A percentile compares a stretch with the other conserved stretches of the same genome.
Conservation (phyloP, 2,797 vertebrate species). For the Parambassis ranga region DNA sequence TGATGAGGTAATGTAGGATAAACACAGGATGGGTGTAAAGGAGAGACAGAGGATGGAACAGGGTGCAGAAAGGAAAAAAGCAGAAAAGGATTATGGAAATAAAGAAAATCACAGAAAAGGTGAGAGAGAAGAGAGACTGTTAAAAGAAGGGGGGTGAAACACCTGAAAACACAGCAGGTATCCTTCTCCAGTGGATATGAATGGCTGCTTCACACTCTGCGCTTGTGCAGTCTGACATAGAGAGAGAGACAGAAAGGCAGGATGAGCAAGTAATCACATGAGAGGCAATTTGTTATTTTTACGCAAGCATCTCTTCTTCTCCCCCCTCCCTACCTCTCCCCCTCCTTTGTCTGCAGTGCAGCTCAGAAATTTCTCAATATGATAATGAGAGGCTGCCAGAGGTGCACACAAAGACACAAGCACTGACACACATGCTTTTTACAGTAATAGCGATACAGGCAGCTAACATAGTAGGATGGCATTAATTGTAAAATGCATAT, state of each 20-base stretch:
- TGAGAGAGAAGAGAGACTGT: neutral
- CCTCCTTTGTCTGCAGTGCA: slow-evolving; percentile 69
- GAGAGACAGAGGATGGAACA: neutral
- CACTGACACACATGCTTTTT: slow-evolving; percentile 1
- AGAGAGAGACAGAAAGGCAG: slow-evolving; percentile 21
- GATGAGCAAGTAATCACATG: slow-evolving; percentile 70
- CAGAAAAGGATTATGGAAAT: neutral
- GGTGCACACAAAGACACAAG: slow-evolving; percentile 19
- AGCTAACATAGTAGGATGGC: neutral
- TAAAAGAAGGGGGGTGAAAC: slow-evolving; percentile 42
- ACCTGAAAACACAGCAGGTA: slow-evolving; percentile 61
- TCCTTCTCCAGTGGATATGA: slow-evolving; percentile 54
- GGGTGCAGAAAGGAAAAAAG: neutral
- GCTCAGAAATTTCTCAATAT: slow-evolving; percentile 70
- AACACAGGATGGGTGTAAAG: neutral
- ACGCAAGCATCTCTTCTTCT: slow-evolving; percentile 51
- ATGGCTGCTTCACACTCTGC: slow-evolving; percentile 62
- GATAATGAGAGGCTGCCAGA: slow-evolving; percentile 71
- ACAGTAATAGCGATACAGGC: neutral
- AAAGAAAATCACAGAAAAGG: slow-evolving; percentile 10
- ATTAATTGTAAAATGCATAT: slow-evolving; percentile 8
- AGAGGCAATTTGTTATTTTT: slow-evolving; percentile 78
- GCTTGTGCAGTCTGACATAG: slow-evolving; percentile 57
- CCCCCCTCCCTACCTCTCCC: slow-evolving; percentile 17
- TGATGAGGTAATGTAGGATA: neutral